These are phyloP conservation scores for Callorhinus ursinus DNA, from an alignment of 2,113 vertebrate species.

Conservation along the genomic window DNA sequence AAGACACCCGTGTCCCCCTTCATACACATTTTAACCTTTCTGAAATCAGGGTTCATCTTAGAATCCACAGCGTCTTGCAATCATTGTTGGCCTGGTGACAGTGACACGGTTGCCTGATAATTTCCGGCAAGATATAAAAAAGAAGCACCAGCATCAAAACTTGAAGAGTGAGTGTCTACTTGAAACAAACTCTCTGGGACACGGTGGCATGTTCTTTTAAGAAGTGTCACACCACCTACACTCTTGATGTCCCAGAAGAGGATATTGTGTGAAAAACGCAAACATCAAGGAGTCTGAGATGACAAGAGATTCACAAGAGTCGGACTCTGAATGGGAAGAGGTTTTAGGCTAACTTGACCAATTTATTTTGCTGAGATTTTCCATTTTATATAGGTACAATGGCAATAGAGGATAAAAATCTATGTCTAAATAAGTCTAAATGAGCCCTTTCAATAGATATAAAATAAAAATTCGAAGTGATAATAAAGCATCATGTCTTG, in stretches of 20 bases:
- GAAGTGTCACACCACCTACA: neutral
- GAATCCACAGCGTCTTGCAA: neutral
- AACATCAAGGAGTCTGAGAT: neutral
- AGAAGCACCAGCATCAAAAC: neutral
- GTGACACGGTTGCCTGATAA: neutral
- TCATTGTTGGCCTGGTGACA: neutral
- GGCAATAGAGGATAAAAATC: neutral
- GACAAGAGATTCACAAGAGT: neutral
- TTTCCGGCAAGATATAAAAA: neutral
- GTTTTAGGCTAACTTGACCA: neutral
- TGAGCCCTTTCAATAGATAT: neutral
- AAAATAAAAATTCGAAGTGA: constrained; percentile 22
- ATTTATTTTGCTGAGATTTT: constrained; percentile 43
- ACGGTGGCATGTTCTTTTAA: neutral
- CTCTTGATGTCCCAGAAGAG: neutral
- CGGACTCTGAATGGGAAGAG: neutral
- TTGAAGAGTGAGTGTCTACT: neutral
- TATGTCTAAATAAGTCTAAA: neutral
- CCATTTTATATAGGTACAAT: neutral
- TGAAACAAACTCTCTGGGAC: neutral
- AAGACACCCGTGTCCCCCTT: neutral
- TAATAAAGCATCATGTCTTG: neutral
- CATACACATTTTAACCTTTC: neutral
- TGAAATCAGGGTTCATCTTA: neutral
- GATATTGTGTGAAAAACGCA: neutral